Evolutionary conservation across 2,113 vertebrate species (phyloP).

Genomic region (Myrmophylax atrothorax): DNA sequence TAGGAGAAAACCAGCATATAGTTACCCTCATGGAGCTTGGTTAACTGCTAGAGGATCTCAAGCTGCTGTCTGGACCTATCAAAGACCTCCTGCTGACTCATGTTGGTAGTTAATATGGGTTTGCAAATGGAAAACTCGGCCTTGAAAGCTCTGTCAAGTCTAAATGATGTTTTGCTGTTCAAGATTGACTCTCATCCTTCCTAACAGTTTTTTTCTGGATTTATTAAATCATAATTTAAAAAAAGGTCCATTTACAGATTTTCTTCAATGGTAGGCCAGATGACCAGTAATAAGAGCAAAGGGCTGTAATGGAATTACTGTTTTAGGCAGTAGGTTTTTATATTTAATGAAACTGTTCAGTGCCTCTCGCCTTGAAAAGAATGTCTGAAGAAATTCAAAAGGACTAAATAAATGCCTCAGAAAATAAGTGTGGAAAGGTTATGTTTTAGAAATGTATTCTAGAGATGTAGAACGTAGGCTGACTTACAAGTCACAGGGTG

Average conservation of each 20-base stretch:
- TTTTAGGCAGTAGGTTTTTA: background rate
- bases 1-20: background rate
- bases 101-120: background rate
- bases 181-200: background rate
- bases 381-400: background rate
- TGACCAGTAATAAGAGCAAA: background rate
- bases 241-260: background rate
- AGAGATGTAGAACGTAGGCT: background rate
- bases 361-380: background rate
- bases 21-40: background rate
- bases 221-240: background rate
- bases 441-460: slow-evolving; percentile 34
- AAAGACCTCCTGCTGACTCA: background rate
- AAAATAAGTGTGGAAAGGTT: slow-evolving; percentile 31
- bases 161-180: background rate
- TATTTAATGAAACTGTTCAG: background rate
- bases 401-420: background rate
- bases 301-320: background rate
- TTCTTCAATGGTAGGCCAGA: background rate
- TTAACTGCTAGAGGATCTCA: background rate
- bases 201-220: background rate
- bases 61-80: background rate
- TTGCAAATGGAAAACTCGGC: background rate
- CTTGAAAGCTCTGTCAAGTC: background rate
- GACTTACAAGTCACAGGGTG: slow-evolving; percentile 30